These are phyloP conservation scores for Anguilla japonica DNA, from an alignment of 2,113 vertebrate genomes.

Conservation along the genomic window DNA sequence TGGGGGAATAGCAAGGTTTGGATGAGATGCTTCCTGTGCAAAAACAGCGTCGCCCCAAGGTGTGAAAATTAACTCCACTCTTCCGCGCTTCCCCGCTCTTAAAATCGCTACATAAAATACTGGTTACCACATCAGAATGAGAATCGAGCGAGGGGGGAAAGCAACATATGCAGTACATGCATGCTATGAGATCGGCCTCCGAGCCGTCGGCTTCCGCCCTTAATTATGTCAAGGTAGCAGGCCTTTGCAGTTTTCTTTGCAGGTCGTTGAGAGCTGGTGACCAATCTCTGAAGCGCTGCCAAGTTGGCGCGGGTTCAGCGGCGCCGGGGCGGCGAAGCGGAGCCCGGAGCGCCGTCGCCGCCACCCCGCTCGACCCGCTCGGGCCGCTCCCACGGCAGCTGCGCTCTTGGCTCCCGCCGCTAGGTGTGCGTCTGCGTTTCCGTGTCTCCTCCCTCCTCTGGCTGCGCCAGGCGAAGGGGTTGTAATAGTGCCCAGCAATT, in stretches of 20 bases:
- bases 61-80: neutral
- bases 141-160: neutral
- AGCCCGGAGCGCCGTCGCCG: constrained; percentile 77
- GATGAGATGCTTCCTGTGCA: constrained; percentile 19
- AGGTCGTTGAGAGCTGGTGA: constrained; percentile 69
- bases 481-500: constrained; percentile 99
- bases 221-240: constrained; percentile 52
- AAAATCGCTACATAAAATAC: neutral
- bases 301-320: constrained; percentile 71
- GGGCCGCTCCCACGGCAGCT: constrained; percentile 79
- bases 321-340: constrained; percentile 66
- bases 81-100: neutral
- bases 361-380: constrained; percentile 63
- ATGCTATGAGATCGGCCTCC: neutral
- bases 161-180: neutral
- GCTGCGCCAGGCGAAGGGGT: constrained; percentile 89
- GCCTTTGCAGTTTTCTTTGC: constrained; percentile 70
- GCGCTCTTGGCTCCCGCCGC: constrained; percentile 87
- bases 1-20: neutral
- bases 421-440: constrained; percentile 69
- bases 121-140: neutral
- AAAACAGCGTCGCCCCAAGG: constrained; percentile 1
- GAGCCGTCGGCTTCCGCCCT: neutral
- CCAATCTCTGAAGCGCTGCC: constrained; percentile 75
- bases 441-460: constrained; percentile 78